Conservation (phyloP, 2,797 vertebrate species). For the Catharus ustulatus region DNA sequence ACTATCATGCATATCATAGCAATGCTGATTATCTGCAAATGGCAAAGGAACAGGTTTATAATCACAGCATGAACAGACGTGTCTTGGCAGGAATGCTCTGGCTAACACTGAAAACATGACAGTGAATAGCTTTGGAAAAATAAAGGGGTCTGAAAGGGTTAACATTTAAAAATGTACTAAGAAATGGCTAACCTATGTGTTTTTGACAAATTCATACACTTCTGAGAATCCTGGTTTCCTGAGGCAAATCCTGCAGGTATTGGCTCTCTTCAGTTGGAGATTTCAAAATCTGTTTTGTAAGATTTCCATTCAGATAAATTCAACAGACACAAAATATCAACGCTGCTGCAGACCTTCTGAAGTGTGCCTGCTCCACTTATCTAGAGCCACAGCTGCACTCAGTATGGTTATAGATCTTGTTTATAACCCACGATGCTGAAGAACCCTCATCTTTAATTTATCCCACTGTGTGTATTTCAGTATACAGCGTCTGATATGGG, state of each 20-base stretch:
- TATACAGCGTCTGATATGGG: conserved; percentile 38
- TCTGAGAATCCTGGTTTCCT: conserved; percentile 1
- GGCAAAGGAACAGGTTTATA: neutral
- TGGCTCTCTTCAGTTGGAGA: neutral
- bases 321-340: conserved; percentile 26
- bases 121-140: neutral
- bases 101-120: neutral
- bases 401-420: conserved; percentile 55
- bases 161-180: neutral
- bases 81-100: neutral
- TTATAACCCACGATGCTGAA: conserved; percentile 48
- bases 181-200: neutral
- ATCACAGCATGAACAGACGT: neutral
- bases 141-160: neutral
- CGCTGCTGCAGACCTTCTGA: conserved; percentile 1
- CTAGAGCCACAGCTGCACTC: conserved; percentile 53
- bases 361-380: conserved; percentile 48
- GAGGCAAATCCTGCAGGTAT: conserved; percentile 1
- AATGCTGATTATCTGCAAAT: conserved; percentile 6
- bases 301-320: conserved; percentile 55
- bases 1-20: neutral
- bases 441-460: conserved; percentile 66
- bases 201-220: conserved; percentile 9
- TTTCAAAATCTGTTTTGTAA: conserved; percentile 26
- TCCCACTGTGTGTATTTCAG: conserved; percentile 55